Conservation (phyloP, 2,113 vertebrate genomes). For the Atherinomorus stipes region DNA sequence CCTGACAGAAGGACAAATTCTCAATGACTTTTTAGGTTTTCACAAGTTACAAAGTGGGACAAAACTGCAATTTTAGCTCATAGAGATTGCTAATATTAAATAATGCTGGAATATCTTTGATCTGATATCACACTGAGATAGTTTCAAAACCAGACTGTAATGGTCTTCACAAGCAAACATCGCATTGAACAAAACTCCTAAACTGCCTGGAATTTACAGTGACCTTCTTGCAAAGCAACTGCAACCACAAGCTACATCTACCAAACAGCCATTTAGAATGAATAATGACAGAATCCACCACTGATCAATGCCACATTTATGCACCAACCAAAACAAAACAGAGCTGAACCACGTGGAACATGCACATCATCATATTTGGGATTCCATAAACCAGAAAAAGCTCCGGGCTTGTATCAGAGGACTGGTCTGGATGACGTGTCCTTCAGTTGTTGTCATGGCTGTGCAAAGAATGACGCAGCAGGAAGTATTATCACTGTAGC, state of each 20-base stretch:
- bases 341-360: not conserved
- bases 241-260: not conserved
- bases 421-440: too few relatives aligned
- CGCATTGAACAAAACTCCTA: not conserved
- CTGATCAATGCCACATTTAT: not conserved
- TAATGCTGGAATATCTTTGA: not conserved
- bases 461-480: too few relatives aligned
- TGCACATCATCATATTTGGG: not conserved
- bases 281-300: not conserved
- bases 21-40: not conserved
- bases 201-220: not conserved
- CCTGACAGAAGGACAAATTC: not conserved
- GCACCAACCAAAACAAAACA: not conserved
- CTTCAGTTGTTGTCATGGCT: too few relatives aligned
- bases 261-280: not conserved
- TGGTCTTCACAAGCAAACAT: not conserved
- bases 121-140: not conserved
- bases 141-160: not conserved
- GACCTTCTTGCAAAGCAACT: not conserved
- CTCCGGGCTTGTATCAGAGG: too few relatives aligned
- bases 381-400: too few relatives aligned
- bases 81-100: not conserved
- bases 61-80: not conserved
- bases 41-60: not conserved
- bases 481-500: not conserved